These are phyloP conservation scores for Brachionus koreanus DNA, from an alignment of 1,140 invertebrate species.

Conservation along the genomic window DNA sequence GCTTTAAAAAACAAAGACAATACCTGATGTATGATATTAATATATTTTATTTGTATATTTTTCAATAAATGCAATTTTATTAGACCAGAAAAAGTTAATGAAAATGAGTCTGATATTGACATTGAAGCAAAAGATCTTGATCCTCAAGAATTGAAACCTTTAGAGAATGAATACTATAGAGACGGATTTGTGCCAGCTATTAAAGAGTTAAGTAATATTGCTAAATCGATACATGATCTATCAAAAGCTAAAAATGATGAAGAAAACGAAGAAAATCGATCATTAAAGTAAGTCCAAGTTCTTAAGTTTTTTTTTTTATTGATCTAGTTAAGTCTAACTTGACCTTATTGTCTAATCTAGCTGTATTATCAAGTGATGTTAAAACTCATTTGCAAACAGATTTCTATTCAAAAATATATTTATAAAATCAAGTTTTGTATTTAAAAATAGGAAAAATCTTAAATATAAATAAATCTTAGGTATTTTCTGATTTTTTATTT, in stretches of 20 bases:
- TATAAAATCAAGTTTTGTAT: too few relatives aligned
- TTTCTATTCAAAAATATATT: too few relatives aligned
- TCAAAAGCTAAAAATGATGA: background rate
- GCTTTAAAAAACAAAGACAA: conserved; percentile 25
- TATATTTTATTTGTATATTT: too few relatives aligned
- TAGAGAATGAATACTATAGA: conserved; percentile 2
- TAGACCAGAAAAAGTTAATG: background rate
- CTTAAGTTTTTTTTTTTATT: background rate
- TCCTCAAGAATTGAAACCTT: background rate
- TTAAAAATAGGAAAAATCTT: too few relatives aligned
- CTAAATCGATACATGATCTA: conserved; percentile 20
- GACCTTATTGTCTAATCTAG: too few relatives aligned
- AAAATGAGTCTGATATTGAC: background rate
- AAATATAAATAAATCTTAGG: too few relatives aligned
- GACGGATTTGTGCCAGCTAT: conserved; percentile 31
- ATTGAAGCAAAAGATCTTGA: background rate
- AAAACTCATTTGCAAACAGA: too few relatives aligned
- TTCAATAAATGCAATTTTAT: background rate
- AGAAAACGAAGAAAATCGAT: background rate
- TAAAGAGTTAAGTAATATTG: conserved; percentile 6
- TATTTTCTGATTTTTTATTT: too few relatives aligned
- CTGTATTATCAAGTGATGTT: too few relatives aligned
- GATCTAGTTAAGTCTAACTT: too few relatives aligned
- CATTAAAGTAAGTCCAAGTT: background rate
- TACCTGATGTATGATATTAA: conserved; percentile 5